These are phyloP conservation scores for Belgica antarctica DNA, from an alignment of 2,888 invertebrate species.

Conservation along the genomic window DNA sequence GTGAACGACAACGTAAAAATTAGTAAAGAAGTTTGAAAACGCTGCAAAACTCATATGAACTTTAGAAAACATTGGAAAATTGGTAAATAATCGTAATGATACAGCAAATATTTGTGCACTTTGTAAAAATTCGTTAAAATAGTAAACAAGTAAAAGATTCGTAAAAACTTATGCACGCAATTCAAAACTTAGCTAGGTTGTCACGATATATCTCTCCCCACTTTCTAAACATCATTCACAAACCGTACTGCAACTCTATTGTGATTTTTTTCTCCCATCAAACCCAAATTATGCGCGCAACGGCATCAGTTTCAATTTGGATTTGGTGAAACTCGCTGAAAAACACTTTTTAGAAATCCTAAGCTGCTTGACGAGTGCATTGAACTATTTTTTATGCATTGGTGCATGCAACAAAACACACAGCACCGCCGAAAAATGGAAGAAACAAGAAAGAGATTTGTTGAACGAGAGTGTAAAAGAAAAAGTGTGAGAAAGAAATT, in stretches of 20 bases:
- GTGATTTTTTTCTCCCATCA: conserved; percentile 10
- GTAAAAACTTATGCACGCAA: too few relatives aligned
- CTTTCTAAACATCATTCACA: not conserved
- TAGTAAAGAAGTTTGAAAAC: too few relatives aligned
- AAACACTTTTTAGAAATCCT: conserved; percentile 31
- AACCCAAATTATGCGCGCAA: conserved; percentile 41
- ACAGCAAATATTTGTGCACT: too few relatives aligned
- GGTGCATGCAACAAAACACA: conserved; percentile 28
- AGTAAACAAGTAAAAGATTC: too few relatives aligned
- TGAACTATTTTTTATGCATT: conserved; percentile 44
- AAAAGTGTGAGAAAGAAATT: conserved; percentile 29
- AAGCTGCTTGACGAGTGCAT: conserved; percentile 30
- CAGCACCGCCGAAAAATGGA: not conserved
- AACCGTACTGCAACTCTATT: conserved; percentile 16
- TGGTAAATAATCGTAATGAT: too few relatives aligned
- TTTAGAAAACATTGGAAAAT: too few relatives aligned
- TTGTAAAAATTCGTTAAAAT: too few relatives aligned
- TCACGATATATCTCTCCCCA: too few relatives aligned
- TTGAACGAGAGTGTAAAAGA: conserved; percentile 24
- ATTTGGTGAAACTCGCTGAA: conserved; percentile 13
- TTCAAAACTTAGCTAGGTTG: too few relatives aligned
- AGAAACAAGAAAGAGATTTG: not conserved
- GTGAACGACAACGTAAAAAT: too few relatives aligned
- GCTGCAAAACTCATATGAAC: too few relatives aligned
- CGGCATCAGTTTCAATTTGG: not conserved